Evolutionary conservation across 2,113 vertebrate species (phyloP), one percentile per base, ranked within the genome.

Genomic region (Megaleporinus macrocephalus): DNA sequence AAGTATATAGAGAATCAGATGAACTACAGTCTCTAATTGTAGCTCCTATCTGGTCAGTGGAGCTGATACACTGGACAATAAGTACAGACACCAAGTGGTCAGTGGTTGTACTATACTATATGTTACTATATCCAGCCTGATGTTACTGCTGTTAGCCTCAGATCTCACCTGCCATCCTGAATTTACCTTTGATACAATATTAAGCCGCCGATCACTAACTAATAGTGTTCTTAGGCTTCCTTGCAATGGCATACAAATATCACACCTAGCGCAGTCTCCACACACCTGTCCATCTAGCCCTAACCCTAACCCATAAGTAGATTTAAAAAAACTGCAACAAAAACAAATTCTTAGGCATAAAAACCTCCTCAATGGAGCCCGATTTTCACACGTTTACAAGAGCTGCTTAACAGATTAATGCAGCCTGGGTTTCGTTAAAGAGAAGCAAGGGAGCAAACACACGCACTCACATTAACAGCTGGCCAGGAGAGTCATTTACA

Each of bases 381-480:
- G 49, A 80, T 80, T 62, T 81, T 73, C 70, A 74, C 79, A 65
- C 79, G 33, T 74, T 80, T 80, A 72, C 71, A 20, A 81, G 61
- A 16, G 4, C 71, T 22, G 22, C 73, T 74, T 79, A 87, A 75
- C 16, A 82, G 79, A 86, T 82, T 82, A 36, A 79, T 79, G 76
- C 69, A 53, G 15, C 78, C 81, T 72, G 57, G 22, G 70, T 75
- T 73, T 22, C 69, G 77, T 78, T 82, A 82, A 85, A 85, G 76
- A 85, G 80, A 66, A 79, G 61, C 74, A 15, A 55, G 81, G 78
- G 78, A 61, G 57, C 22, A 61, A 61, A 81, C 62, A 62, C 78
- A 73, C 77, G 70, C 59, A 57, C 71, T 72, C 85, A 87, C 77
- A 84, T 79, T 76, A 73, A 84, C 80, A 86, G 78, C 81, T 83